These are phyloP conservation scores for Pandemis cinnamomeana DNA, from an alignment of 2,888 invertebrate genomes.

Conservation along the genomic window DNA sequence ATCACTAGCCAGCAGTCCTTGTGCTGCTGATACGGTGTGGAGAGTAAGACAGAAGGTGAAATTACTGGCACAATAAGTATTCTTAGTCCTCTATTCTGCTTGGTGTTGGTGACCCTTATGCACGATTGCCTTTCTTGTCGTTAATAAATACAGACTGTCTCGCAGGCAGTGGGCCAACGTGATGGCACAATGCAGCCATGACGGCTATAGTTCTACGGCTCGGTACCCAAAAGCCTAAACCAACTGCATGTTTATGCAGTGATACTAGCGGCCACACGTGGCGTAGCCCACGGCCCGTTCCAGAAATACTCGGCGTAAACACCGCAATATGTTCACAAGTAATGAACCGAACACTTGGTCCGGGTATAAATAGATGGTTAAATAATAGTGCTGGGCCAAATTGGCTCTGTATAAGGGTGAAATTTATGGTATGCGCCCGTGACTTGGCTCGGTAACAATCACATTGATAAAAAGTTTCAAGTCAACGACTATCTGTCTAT, in stretches of 20 bases:
- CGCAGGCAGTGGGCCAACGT: too few relatives aligned
- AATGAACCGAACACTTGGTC: conserved; percentile 75
- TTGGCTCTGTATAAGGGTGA: conserved; percentile 1
- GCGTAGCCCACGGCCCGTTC: conserved; percentile 70
- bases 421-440: background rate
- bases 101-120: too few relatives aligned
- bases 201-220: background rate
- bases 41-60: too few relatives aligned
- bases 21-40: too few relatives aligned
- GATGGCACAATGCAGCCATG: background rate
- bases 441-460: background rate
- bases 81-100: too few relatives aligned
- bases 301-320: conserved; percentile 80
- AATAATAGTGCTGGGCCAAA: conserved; percentile 47
- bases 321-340: conserved; percentile 76
- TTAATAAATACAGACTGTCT: too few relatives aligned
- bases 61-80: too few relatives aligned
- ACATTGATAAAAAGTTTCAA: too few relatives aligned
- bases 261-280: conserved; percentile 66
- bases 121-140: too few relatives aligned
- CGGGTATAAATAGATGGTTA: conserved; percentile 78
- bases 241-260: conserved; percentile 43
- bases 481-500: too few relatives aligned
- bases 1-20: too few relatives aligned
- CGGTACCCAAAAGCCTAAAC: background rate